phyloP scores from a whole-genome alignment of 92 coral and sea anemone genomes.

The Epizoanthus rinbou region DNA sequence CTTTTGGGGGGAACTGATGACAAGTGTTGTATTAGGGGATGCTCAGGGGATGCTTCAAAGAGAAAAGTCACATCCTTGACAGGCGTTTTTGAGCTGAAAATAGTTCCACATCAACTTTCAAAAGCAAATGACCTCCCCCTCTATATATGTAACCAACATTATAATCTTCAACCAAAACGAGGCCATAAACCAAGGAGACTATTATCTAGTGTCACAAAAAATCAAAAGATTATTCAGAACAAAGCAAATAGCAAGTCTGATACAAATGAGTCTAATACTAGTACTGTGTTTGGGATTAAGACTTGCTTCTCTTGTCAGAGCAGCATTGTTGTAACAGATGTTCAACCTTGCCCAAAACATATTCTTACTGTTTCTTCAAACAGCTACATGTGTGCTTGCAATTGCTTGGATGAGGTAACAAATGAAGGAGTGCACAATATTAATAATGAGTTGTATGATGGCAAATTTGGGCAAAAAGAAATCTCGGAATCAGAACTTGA shows the following conservation, averaged over 20 bases:
- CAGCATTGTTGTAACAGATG: background rate
- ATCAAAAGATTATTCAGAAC: background rate
- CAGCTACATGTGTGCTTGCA: slow-evolving; percentile 32
- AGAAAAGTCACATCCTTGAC: background rate
- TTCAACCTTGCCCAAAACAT: background rate
- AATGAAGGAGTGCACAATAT: background rate
- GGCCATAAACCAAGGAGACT: background rate
- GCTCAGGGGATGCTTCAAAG: background rate
- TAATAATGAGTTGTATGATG: slow-evolving; percentile 10
- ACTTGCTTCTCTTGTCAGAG: background rate
- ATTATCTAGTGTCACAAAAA: background rate
- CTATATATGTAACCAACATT: background rate
- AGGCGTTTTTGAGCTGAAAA: background rate
- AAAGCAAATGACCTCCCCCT: background rate
- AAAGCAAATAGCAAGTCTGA: background rate
- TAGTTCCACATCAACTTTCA: background rate
- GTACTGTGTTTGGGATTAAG: background rate
- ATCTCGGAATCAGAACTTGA: background rate
- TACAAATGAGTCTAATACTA: background rate
- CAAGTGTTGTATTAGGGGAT: background rate
- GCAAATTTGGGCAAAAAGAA: background rate
- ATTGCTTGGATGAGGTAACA: slow-evolving; percentile 20
- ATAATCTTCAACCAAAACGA: slow-evolving; percentile 1
- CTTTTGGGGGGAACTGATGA: background rate
- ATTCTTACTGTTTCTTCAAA: background rate